These are phyloP conservation scores for Drosophila demipolita DNA, from an alignment of 2,888 invertebrate genomes.

Conservation along the genomic window DNA sequence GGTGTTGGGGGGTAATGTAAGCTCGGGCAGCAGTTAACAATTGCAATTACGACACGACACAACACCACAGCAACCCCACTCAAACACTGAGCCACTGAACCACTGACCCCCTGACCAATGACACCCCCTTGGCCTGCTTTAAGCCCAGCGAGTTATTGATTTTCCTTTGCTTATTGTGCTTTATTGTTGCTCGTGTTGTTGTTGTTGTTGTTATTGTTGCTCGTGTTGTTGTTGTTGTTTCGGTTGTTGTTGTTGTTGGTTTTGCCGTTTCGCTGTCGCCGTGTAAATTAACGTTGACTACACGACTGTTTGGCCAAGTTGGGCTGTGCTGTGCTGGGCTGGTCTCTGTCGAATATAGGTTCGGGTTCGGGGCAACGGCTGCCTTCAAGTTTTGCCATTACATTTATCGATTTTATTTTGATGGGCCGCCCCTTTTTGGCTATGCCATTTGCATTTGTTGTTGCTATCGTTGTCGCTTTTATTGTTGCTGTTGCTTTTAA, in stretches of 20 bases:
- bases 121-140: slow-evolving; percentile 33
- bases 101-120: slow-evolving; percentile 34
- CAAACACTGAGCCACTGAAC: slow-evolving; percentile 36
- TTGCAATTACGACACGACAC: slow-evolving; percentile 68
- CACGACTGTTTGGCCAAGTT: slow-evolving; percentile 30
- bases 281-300: slow-evolving; percentile 72
- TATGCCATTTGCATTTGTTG: slow-evolving; percentile 40
- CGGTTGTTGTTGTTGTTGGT: slow-evolving; percentile 20
- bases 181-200: slow-evolving; percentile 13
- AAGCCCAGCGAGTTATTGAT: slow-evolving; percentile 52
- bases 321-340: slow-evolving; percentile 1
- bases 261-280: slow-evolving; percentile 43
- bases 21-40: slow-evolving; percentile 62
- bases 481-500: slow-evolving; percentile 12
- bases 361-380: slow-evolving; percentile 35
- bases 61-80: slow-evolving; percentile 25
- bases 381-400: slow-evolving; percentile 70
- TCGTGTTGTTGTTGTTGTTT: slow-evolving; percentile 9
- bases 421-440: slow-evolving; percentile 29
- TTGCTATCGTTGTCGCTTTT: slow-evolving; percentile 6
- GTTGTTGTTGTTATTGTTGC: slow-evolving; percentile 14
- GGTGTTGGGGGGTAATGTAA: slow-evolving; percentile 7
- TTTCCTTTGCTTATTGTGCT: slow-evolving; percentile 35
- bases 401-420: slow-evolving; percentile 69
- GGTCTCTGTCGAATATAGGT: not conserved